These are phyloP conservation scores for Coranthus polyacanthus DNA, from an alignment of 2,797 vertebrate species.

Conservation along the genomic window DNA sequence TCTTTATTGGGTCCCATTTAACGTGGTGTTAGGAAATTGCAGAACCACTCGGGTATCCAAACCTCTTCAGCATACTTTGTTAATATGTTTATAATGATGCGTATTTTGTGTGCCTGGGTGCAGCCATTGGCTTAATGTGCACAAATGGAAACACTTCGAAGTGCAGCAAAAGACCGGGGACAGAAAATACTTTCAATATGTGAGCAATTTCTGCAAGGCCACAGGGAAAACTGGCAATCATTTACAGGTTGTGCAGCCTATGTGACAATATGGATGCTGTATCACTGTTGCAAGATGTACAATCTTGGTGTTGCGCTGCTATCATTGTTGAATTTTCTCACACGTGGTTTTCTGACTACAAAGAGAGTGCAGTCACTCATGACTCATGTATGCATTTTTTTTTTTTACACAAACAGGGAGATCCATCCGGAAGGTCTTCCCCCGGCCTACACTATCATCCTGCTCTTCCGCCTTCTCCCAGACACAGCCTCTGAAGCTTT, in stretches of 20 bases:
- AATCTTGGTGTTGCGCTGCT: constrained; percentile 21
- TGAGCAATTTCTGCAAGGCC: constrained; percentile 59
- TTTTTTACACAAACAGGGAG: constrained; percentile 86
- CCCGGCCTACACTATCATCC: constrained; percentile 93
- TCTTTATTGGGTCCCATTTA: constrained; percentile 50
- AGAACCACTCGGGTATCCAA: constrained; percentile 31
- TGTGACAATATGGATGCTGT: constrained; percentile 29
- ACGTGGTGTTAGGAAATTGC: constrained; percentile 48
- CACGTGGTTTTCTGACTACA: constrained; percentile 7
- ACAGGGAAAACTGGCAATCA: constrained; percentile 45
- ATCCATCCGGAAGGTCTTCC: constrained; percentile 96
- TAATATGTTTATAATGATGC: constrained; percentile 69
- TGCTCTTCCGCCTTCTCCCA: constrained; percentile 94
- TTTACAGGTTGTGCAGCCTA: constrained; percentile 40
- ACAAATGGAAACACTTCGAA: constrained; percentile 78
- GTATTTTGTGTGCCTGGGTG: constrained; percentile 49
- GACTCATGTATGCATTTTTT: constrained; percentile 31
- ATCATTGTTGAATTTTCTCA: constrained; percentile 10
- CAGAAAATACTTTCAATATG: constrained; percentile 78
- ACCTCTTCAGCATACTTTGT: constrained; percentile 54
- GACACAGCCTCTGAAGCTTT: constrained; percentile 92
- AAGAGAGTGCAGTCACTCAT: constrained; percentile 1
- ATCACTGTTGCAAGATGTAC: constrained; percentile 17
- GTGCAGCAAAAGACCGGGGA: constrained; percentile 45
- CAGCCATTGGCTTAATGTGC: constrained; percentile 46